Percentiles rank a stretch among this genome's conserved stretches.
These are phyloP conservation scores for Mesoclemmys tuberculata DNA, from an alignment of 2,113 vertebrate genomes.

Conservation along the genomic window DNA sequence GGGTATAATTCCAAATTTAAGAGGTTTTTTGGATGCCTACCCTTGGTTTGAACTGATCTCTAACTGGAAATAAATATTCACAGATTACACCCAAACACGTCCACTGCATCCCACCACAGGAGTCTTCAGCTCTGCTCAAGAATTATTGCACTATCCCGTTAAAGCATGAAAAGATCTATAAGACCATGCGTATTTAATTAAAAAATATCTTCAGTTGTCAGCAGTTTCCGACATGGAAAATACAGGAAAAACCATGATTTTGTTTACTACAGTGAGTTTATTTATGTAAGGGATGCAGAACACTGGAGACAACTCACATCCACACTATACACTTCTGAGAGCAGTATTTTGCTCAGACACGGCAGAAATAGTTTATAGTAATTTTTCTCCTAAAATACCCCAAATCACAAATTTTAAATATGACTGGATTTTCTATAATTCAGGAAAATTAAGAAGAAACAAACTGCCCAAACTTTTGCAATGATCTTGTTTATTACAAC, in stretches of 20 bases:
- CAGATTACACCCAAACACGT: fast-evolving
- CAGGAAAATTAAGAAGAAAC: background rate
- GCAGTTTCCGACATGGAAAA: background rate
- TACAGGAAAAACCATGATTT: background rate
- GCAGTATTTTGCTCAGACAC: background rate
- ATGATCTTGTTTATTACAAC: background rate
- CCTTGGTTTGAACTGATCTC: background rate
- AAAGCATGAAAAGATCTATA: background rate
- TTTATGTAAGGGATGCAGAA: background rate
- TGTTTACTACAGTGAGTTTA: background rate
- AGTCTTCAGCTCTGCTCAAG: fast-evolving
- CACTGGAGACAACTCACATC: background rate
- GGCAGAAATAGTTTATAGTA: background rate
- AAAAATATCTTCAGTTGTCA: background rate
- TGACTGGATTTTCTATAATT: background rate
- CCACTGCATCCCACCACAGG: background rate
- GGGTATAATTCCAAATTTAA: background rate
- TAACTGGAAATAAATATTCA: background rate
- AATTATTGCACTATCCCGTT: fast-evolving
- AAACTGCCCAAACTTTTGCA: background rate
- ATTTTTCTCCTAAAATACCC: background rate
- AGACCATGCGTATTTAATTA: background rate
- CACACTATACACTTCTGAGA: background rate
- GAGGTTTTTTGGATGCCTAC: background rate
- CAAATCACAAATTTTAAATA: background rate